Evolutionary conservation across 2,113 vertebrate species (phyloP), one percentile per base, ranked within the genome.

Genomic region (Phalacrocorax brasilianus): DNA sequence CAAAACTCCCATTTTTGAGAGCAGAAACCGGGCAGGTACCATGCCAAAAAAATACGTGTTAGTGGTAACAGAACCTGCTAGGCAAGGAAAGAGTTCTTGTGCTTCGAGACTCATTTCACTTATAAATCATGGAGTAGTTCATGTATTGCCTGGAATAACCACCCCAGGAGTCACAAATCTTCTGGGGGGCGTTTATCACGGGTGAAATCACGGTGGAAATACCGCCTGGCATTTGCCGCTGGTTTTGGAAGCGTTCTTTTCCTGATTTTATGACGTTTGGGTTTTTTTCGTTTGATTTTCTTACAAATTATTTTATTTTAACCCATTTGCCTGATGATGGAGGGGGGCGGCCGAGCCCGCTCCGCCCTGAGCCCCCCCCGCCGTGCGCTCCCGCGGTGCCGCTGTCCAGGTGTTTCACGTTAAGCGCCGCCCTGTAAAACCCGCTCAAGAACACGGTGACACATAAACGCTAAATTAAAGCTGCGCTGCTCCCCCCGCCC

Each of bases 381-480:
- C 68, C 73, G 42, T 52, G 73, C 68, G 74, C 45, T 23, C n/a
- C 85, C 87, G 79, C 59, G 47, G 42, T 65, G 93, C 83, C 35
- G 79, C 91, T 47, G 65, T 21, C 66, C 89, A 62, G 92, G 78
- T 91, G 95, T 75, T 85, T 10, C 42, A 44, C 50, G 61, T 94
- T 71, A 50, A 44, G 40, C 32, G 63, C 49, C 53, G 77, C 70
- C n/a, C 82, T 32, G 91, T 88, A 85, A 92, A 73, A 70, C 55
- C 78, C 65, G 22, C 55, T 52, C 82, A 58, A 59, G 78, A 49
- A 44, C 89, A 58, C 45, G 61, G 79, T 26, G 83, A 91, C 95
- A 88, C 94, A 88, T 53, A 85, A 91, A 85, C 79, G 89, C 94
- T 32, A 52, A 92, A 92, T 85, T 81, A 88, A 70, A 74, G 45